Evolutionary conservation across 2,113 vertebrate genomes (phyloP).

Genomic region (Lampris megalopsis): DNA sequence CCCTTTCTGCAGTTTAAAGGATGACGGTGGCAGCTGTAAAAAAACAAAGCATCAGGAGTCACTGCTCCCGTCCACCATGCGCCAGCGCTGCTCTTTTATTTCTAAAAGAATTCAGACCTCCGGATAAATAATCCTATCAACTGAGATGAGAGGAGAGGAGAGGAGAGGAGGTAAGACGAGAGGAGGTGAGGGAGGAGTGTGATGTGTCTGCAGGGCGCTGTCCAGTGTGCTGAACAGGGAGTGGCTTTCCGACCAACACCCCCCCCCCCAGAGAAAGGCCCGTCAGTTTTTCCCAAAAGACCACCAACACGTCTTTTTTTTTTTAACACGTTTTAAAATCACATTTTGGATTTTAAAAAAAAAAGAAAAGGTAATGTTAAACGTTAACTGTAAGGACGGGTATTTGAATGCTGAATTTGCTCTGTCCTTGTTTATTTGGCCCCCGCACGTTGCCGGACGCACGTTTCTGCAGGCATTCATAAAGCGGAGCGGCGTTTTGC

Average conservation of each 20-base stretch:
- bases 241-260: conserved; percentile 71
- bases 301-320: conserved; percentile 6
- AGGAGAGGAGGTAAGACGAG: conserved; percentile 61
- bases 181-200: conserved; percentile 55
- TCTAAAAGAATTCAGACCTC: conserved; percentile 53
- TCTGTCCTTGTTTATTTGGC: conserved; percentile 33
- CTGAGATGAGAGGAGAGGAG: conserved; percentile 59
- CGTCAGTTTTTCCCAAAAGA: conserved; percentile 16
- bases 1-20: conserved; percentile 76
- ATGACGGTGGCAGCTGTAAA: conserved; percentile 84
- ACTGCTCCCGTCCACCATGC: conserved; percentile 64
- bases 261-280: conserved; percentile 54
- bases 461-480: conserved; percentile 78
- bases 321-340: conserved; percentile 3
- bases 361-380: too few relatives aligned
- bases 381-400: neutral
- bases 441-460: conserved; percentile 2
- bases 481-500: conserved; percentile 78
- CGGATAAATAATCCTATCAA: conserved; percentile 52
- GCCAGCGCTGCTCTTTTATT: conserved; percentile 35
- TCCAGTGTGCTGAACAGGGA: conserved; percentile 87
- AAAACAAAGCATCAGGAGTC: conserved; percentile 80
- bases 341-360: neutral
- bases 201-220: conserved; percentile 73
- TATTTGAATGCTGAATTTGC: neutral